Conservation (phyloP, 35 echinoderm and acorn worm species). For the Lytechinus variegatus region DNA sequence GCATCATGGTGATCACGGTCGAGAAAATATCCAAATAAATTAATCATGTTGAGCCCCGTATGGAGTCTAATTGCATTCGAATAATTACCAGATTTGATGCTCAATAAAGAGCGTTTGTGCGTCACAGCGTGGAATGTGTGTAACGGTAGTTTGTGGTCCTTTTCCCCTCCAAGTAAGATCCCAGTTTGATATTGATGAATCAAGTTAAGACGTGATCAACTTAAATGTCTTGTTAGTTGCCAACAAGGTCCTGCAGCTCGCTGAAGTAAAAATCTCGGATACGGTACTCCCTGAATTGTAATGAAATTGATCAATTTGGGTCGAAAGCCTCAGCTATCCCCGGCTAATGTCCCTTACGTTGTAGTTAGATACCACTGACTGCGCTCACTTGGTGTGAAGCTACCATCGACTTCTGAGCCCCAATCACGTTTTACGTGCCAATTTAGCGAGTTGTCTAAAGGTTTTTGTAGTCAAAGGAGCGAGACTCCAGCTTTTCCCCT, state of each 20-base stretch:
- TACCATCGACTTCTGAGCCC: slow-evolving; percentile 28
- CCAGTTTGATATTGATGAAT: not conserved
- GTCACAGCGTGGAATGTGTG: not conserved
- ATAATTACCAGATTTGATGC: slow-evolving; percentile 36
- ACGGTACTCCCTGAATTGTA: not conserved
- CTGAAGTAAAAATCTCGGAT: not conserved
- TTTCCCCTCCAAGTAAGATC: not conserved
- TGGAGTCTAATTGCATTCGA: slow-evolving; percentile 21
- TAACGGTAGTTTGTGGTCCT: not conserved
- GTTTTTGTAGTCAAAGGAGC: not conserved
- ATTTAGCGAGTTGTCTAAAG: slow-evolving; percentile 30
- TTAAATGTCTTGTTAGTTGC: slow-evolving; percentile 9
- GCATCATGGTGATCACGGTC: slow-evolving; percentile 20
- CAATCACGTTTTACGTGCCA: slow-evolving; percentile 23
- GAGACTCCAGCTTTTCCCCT: not conserved
- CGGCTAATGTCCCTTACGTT: not conserved
- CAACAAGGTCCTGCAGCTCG: not conserved
- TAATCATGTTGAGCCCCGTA: slow-evolving; percentile 35
- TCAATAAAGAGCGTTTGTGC: not conserved
- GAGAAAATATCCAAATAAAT: slow-evolving; percentile 51
- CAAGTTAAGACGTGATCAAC: not conserved
- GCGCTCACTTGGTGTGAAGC: slow-evolving; percentile 22
- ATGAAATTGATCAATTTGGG: slow-evolving; percentile 24
- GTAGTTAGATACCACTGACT: slow-evolving; percentile 15
- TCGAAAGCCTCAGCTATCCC: not conserved